Base-by-base conservation (phyloP, 1,140 invertebrate genomes). In the Nephotettix cincticeps region DNA sequence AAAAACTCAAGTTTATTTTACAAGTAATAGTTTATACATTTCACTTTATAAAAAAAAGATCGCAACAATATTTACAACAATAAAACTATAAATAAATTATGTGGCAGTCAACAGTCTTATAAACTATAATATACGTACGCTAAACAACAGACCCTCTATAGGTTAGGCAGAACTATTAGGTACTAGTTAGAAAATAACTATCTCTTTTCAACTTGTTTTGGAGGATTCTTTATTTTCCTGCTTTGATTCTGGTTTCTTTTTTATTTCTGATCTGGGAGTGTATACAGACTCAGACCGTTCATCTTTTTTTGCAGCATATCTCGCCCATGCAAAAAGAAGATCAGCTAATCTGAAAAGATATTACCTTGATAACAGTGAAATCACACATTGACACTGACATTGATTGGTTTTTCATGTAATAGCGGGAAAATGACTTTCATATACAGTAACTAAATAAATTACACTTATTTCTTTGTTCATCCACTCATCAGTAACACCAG, bases 201-300 rank as follows among this genome's bases (percentile, higher is more conserved):
- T 19, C 47, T 51, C 4, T 11, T 27, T 61, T 61, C n/a, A 14
- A 21, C 56, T 61, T 6, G 21, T 61, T 25, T 45, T 32, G 17
- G 29, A 30, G 14, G 2, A 23, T 1, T 43, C 32, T 45, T 67
- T 43, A 32, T 47, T 58, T 21, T 27, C 70, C 78, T 76, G 78
- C 67, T 82, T 79, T 51, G 79, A 74, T 58, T 83, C 78, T 19
- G 68, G 74, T 56, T 80, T 68, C 74, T 83, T 81, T 65, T 65
- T 43, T 17, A n/a, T 6, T 27, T 65, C 36, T 2, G 63, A 67
- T 36, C 30, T 80, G 30, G 86, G 84, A 70, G 87, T 85, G 79
- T 91, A 91, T 74, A 91, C 87, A 65, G 85, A 88, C 78, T 91
- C 90, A 73, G 85, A 83, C 68, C 84, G 81, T 73, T 88, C 86